Base-by-base conservation (phyloP, 2,113 vertebrate genomes). In the Urocynchramus pylzowi region DNA sequence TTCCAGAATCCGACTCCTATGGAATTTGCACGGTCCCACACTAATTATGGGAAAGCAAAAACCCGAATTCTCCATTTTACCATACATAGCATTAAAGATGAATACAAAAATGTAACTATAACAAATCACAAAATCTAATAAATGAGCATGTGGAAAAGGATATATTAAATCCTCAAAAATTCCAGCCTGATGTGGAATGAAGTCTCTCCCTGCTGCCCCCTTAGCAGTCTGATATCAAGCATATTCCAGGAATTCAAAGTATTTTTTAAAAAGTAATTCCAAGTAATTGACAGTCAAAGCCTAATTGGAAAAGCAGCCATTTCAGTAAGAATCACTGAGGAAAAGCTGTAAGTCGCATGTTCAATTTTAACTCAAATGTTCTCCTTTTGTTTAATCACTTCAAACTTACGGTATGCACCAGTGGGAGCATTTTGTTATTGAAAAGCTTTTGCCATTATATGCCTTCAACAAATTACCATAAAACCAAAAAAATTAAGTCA, bases 121-220 rank as follows among this genome's bases (percentile, higher is more conserved):
- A 7, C 6, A 17, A 64, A 45, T 20, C 56, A 65, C n/a, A 85
- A 82, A 92, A 68, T 67, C 61, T 59, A 86, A 86, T 37, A 44
- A 94, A 79, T 0, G 0, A 53, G 3, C 1, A 2, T 11, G 35
- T 69, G 14, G 45, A 60, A 74, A 81, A n/a, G 41, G 15, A 61
- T 9, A 17, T 14, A 77, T 30, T 50, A 76, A 90, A 85, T 52
- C 53, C 30, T 59, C 20, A 85, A 20, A 33, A 75, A 70, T n/a
- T 37, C 33, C 83, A 90, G 19, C 56, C 52, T 42, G 35, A 2
- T 26, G 23, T 47, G 30, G 37, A 81, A 87, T 28, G 20, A 82
- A 21, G 31, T 19, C 13, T 70, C 26, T 70, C 41, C n/a, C 16
- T 44, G 47, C 30, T 59, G 53, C 20, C 30, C 24, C 27, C 31